phyloP scores from a whole-genome alignment of 2,888 invertebrate genomes.

The Lepidochitona cinerea region DNA sequence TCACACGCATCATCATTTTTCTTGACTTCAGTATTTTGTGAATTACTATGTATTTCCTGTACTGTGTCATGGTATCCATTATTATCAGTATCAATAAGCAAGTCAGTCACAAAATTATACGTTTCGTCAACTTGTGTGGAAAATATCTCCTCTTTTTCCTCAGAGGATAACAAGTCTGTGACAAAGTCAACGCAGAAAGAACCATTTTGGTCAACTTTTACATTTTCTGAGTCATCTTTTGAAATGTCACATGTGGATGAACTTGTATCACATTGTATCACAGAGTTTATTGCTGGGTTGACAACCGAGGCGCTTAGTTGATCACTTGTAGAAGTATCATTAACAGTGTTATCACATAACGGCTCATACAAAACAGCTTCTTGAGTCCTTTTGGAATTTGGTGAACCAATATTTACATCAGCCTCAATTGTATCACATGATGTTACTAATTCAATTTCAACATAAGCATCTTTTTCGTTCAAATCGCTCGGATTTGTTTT shows the following conservation, averaged over 20 bases:
- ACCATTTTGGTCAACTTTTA: not conserved
- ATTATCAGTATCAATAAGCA: conserved; percentile 72
- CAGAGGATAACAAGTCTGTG: not conserved
- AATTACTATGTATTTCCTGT: too few relatives aligned
- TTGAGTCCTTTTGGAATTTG: not conserved
- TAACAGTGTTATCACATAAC: not conserved
- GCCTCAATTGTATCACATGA: not conserved
- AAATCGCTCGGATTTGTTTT: not conserved
- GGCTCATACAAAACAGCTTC: not conserved
- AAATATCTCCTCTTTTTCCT: not conserved
- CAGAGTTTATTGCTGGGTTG: too few relatives aligned
- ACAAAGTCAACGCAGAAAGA: not conserved
- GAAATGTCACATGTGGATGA: not conserved
- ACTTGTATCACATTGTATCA: too few relatives aligned
- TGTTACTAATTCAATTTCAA: not conserved
- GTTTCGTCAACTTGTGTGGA: conserved; percentile 21
- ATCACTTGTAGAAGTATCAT: not conserved
- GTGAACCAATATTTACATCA: too few relatives aligned
- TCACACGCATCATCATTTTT: too few relatives aligned
- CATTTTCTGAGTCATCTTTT: not conserved
- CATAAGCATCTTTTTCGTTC: not conserved
- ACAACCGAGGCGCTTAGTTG: too few relatives aligned
- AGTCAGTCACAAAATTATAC: conserved; percentile 42
- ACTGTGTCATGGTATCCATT: too few relatives aligned
- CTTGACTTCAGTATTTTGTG: too few relatives aligned